Base-by-base conservation (phyloP, 2,797 vertebrate species). In the Podarcis lilfordi region DNA sequence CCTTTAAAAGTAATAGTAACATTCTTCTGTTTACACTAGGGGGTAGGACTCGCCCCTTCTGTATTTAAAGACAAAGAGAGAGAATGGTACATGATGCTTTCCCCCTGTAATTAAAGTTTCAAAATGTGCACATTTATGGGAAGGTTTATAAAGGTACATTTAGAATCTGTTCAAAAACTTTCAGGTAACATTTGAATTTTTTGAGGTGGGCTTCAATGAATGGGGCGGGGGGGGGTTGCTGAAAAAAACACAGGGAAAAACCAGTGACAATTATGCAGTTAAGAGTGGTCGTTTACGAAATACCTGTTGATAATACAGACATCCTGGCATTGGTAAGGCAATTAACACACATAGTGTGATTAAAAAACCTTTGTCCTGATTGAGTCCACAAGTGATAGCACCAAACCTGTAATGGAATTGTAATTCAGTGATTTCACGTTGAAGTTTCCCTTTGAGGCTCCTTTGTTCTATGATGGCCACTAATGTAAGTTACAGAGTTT, bases 1-100 rank as follows among this genome's bases (percentile, higher is more conserved):
- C 35, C 69, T 87, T 74, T 87, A 61, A 81, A 74, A 74, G 80
- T 59, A 87, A 87, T 81, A 69, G 71, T 32, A 71, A 71, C 25
- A 19, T 55, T 71, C 40, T 55, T 72, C 9, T 50, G 23, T 71
- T 74, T 72, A 80, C 50, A 61, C 78, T n/a, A 23, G 79, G 50
- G 50, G 9, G 72, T 19, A 81, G 68, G 2, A 7, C 69, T 29
- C 11, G 15, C 17, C 3, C 19, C 13, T 61, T 43, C 11, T 61
- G 1, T 59, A 86, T 89, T 3, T 76, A n/a, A n/a, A 29, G 61
- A 87, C 82, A 6, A 83, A 35, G 17, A 7, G 11, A 1, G 1
- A 55, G 8, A 4, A 83, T 21, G 91, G 69, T 43, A 61, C 29
- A 32, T 43, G 27, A 43, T 32, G 35, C 32, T 3, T 61, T 83